Base-by-base conservation (phyloP, 2,888 invertebrate genomes). In the Andrena haemorrhoa region DNA sequence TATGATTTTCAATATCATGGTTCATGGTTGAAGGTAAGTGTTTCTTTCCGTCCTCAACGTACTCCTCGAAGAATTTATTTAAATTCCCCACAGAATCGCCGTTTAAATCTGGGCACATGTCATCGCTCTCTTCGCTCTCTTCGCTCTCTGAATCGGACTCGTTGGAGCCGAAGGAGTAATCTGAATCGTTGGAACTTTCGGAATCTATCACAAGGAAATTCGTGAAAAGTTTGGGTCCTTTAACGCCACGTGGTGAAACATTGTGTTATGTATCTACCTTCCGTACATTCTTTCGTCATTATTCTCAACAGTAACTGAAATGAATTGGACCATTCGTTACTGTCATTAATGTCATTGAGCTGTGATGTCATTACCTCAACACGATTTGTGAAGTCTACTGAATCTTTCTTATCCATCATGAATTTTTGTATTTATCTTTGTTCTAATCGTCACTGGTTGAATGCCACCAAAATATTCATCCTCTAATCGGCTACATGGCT, bases 281-380 rank as follows among this genome's bases (percentile, higher is more conserved):
- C 10, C 4, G 12, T 2, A 1, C 35, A 8, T 20, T 47, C 35
- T 1, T 49, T 56, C 6, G 33, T 63, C 80, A 80, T 80, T 26
- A 80, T 12, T 16, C 73, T n/a, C n/a, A 80, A 56, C 26, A 80
- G 23, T 16, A 16, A 1, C 80, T 80, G 51, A 31, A 80, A 69
- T 56, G 10, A 12, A 47, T 68, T 29, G 0, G 23, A 53, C 8
- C 2, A n/a, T 7, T 70, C 8, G 31, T 41, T 41, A 49, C 10
- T 51, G 23, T n/a, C 20, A 26, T 29, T n/a, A 56, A 26, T n/a
- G 0, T 56, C 41, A 29, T 41, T 33, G 53, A 71, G 41, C 29
- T 23, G 16, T 8, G 0, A 26, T 47, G 72, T 53, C 65, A 64
- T 81, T 85, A 86, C 88, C 83, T 88, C 56, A 29, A 83, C 51